Percentiles rank a stretch among this genome's conserved stretches.
Conservation (phyloP, 2,888 invertebrate genomes). For the Ophioninae sp. region DNA sequence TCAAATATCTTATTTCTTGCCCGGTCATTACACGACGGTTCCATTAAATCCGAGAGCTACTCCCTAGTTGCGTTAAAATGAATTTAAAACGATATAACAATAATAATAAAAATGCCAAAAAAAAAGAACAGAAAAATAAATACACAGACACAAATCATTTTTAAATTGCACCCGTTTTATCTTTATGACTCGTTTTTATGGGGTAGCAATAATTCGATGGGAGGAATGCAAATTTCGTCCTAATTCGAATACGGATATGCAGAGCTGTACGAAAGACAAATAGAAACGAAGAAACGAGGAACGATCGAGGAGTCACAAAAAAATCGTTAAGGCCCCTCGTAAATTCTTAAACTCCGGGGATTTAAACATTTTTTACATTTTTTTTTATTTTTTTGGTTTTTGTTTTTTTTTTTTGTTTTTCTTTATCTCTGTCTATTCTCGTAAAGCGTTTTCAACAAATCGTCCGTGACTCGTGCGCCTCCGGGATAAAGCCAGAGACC, state of each 20-base stretch:
- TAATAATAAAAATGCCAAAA: background rate
- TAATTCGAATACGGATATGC: background rate
- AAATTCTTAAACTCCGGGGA: constrained; percentile 34
- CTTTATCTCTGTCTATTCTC: constrained; percentile 18
- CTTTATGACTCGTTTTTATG: constrained; percentile 15
- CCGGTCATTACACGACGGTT: constrained; percentile 3
- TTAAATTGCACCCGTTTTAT: background rate
- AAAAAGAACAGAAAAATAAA: no score
- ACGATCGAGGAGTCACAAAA: background rate
- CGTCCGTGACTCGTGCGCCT: constrained; percentile 63
- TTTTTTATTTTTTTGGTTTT: background rate
- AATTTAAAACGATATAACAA: background rate
- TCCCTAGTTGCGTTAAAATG: background rate
- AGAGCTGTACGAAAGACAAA: background rate
- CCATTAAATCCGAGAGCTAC: constrained; percentile 6
- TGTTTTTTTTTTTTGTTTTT: constrained; percentile 17
- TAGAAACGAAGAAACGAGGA: background rate
- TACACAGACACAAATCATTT: no score
- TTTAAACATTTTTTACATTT: constrained; percentile 26
- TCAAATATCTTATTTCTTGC: constrained; percentile 12
- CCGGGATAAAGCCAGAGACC: constrained; percentile 52
- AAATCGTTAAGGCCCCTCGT: constrained; percentile 47
- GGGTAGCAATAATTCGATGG: background rate
- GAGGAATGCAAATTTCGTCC: background rate
- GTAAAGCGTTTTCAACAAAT: constrained; percentile 61